These are phyloP conservation scores for Oryzias sinensis DNA, from an alignment of 2,797 vertebrate genomes.

Conservation along the genomic window DNA sequence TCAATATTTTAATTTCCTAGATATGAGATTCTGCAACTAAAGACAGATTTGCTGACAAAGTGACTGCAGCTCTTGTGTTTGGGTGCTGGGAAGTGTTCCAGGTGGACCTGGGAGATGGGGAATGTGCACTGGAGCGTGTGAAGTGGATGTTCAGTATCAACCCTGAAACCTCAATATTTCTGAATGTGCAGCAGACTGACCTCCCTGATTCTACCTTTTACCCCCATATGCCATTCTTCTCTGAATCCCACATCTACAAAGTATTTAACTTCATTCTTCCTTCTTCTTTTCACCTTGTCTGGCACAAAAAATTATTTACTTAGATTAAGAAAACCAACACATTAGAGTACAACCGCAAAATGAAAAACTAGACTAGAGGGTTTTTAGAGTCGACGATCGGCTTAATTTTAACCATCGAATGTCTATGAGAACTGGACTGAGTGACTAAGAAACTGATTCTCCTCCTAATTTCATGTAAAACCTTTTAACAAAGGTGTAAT, in stretches of 20 bases:
- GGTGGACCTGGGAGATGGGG: constrained; percentile 30
- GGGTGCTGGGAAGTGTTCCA: constrained; percentile 30
- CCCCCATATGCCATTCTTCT: no score
- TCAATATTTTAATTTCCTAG: constrained; percentile 3
- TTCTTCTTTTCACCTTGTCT: constrained; percentile 17
- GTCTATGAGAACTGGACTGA: no score
- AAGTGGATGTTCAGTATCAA: constrained; percentile 57
- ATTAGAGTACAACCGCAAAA: no score
- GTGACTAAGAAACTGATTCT: no score
- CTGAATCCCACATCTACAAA: no score
- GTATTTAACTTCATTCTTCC: constrained; percentile 16
- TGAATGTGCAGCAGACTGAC: constrained; percentile 3
- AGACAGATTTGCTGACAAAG: constrained; percentile 4
- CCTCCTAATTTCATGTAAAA: no score
- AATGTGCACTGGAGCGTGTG: constrained; percentile 37
- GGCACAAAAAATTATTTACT: background rate
- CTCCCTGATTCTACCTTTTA: no score
- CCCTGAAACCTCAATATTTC: constrained; percentile 13
- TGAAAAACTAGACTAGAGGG: no score
- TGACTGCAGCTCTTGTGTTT: constrained; percentile 11
- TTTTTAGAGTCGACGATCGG: no score
- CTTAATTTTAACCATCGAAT: no score
- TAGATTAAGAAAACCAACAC: no score
- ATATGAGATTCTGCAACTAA: background rate
- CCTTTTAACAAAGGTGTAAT: no score